Base-by-base conservation (phyloP, 2,113 vertebrate genomes). In the Grus americana region DNA sequence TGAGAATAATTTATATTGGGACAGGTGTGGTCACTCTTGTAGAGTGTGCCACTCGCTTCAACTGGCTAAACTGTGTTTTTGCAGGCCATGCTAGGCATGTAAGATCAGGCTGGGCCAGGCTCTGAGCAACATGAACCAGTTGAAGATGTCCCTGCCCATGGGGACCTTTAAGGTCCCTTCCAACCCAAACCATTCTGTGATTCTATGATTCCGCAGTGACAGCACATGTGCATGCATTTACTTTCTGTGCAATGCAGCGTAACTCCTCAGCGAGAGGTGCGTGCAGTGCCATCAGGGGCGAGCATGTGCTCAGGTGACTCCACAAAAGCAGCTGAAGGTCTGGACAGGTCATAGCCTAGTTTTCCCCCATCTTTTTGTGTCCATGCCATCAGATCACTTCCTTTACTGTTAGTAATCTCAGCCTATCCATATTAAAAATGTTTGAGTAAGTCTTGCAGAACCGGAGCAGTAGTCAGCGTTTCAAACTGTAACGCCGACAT, bases 271-370 rank as follows among this genome's bases (percentile, higher is more conserved):
- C 4, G 3, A 52, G n/a, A 63, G 29, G 22, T 8, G 3, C 4
- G 4, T 17, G 23, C 30, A 18, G 40, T 24, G 50, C 18, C 34
- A 26, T 29, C 30, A 9, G 30, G 49, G 27, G 5, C 0, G 0
- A 72, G 34, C 0, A 0, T 23, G 34, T 0, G 1, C n/a, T 12
- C 67, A 66, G n/a, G 10, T 26, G 47, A 63, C 30, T 67, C 42
- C 29, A 55, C 3, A 3, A 49, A 74, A 81, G 7, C 20, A 79
- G 32, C 18, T 59, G 68, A 71, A 74, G 38, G 16, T 55, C 42
- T 71, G 68, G 12, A 67, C 30, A 89, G 68, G 17, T 86, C 42
- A 27, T 55, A 89, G 38, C 47, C 34, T 49, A 29, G 6, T 49
- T 89, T 74, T 24, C 3, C 4, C 12, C 18, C 21, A 68, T 15